Percentiles rank a stretch among this genome's conserved stretches.
Evolutionary conservation across 2,888 invertebrate genomes (phyloP).

Genomic region (Mesorhabditis belari): DNA sequence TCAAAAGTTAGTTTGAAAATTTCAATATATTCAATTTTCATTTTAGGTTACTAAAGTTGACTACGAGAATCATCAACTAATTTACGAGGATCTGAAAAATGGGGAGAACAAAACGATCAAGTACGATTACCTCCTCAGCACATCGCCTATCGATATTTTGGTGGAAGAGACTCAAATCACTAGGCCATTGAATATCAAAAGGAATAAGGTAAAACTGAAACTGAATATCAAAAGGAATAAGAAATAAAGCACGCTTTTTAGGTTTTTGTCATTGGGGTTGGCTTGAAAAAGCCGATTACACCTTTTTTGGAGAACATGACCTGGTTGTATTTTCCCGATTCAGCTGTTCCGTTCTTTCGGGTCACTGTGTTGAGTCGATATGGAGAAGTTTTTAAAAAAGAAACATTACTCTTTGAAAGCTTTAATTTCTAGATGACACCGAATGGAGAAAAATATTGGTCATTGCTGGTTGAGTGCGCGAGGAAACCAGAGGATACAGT

Average conservation of each 20-base stretch:
- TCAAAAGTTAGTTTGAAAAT: constrained; percentile 15
- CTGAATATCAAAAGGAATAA: neutral
- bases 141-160: constrained; percentile 29
- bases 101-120: constrained; percentile 1
- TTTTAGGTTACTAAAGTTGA: constrained; percentile 6
- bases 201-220: constrained; percentile 21
- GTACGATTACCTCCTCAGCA: constrained; percentile 31
- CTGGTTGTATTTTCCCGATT: constrained; percentile 40
- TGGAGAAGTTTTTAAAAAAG: constrained; percentile 30
- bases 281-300: constrained; percentile 27
- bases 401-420: too few relatives aligned
- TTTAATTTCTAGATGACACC: constrained; percentile 15
- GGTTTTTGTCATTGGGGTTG: constrained; percentile 33
- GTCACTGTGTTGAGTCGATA: constrained; percentile 31
- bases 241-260: too few relatives aligned
- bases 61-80: constrained; percentile 2
- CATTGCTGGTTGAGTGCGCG: constrained; percentile 41
- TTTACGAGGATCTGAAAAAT: constrained; percentile 1
- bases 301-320: constrained; percentile 19
- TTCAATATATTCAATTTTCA: constrained; percentile 1
- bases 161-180: constrained; percentile 28
- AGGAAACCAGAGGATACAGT: constrained; percentile 17
- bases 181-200: constrained; percentile 16
- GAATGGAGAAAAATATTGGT: constrained; percentile 33
- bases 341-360: constrained; percentile 31